phyloP scores from a whole-genome alignment of 1,140 invertebrate genomes.

The roundworm (Caenorhabditis elegans) region WBcel235 BX284604.4:7670001-7670500 shows the following conservation, averaged over 20 bases:
- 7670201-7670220: too few relatives aligned
- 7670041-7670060: constrained; percentile 49
- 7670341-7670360: constrained; percentile 55
- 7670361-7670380: constrained; percentile 52
- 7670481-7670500: constrained; percentile 55
- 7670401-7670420: constrained; percentile 54
- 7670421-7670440: constrained; percentile 55
- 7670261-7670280: constrained; percentile 38
- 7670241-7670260: constrained; percentile 34
- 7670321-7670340: constrained; percentile 53
- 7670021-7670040: constrained; percentile 52
- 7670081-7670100: constrained; percentile 57
- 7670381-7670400: constrained; percentile 47
- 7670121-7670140: constrained; percentile 47
- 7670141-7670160: constrained; percentile 22
- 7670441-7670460: too few relatives aligned
- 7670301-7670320: constrained; percentile 53
- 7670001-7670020: constrained; percentile 53
- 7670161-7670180: constrained; percentile 34
- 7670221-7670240: background rate
- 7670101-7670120: constrained; percentile 50
- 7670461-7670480: constrained; percentile 41
- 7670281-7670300: constrained; percentile 48
- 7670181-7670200: too few relatives aligned
- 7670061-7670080: constrained; percentile 58